Evolutionary conservation across 2,888 invertebrate species (phyloP), one percentile per base, ranked within the genome.

Genomic region (Tiliacea citrago): DNA sequence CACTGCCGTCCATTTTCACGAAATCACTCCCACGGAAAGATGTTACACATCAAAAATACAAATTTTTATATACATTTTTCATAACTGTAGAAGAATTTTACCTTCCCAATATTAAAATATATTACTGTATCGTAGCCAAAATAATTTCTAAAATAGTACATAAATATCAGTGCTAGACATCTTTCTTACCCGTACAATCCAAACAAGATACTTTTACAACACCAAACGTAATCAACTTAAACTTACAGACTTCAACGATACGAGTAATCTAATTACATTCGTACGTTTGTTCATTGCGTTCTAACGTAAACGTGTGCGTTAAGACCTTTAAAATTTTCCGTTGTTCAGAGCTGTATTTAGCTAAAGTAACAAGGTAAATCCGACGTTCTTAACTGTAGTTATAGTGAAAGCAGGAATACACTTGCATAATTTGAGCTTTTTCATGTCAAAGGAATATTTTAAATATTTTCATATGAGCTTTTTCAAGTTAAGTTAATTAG

Each of bases 191-290:
- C 45, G 67, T 75, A 58, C 24, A 73, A 55, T 63, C 5, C 49
- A 49, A 67, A 61, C 10, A 61, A 67, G 60, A 73, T 69, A 75
- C 72, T 49, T 80, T 85, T 80, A 29, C 68, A 75, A 77, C 29
- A 72, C 63, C 35, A 71, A 78, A 81, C 71, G 66, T 79, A 82
- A 75, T 68, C 66, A 75, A 83, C 67, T 68, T 80, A 63, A 77
- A 75, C 51, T 68, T 60, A 75, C 72, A 67, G 66, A 75, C 82
- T 75, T 79, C 82, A 75, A 16, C 49, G 77, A 79, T 84, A 70
- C 75, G 73, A 60, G 70, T 86, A 79, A 84, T 77, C 62, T 70
- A 74, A 86, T 77, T 84, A 77, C 71, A 61, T 77, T 74, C 39
- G 63, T 71, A 74, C 77, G 58, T 83, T 80, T 67, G 74, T 72